Base-by-base conservation (phyloP, 2,113 vertebrate genomes). In the Ochotona princeps region DNA sequence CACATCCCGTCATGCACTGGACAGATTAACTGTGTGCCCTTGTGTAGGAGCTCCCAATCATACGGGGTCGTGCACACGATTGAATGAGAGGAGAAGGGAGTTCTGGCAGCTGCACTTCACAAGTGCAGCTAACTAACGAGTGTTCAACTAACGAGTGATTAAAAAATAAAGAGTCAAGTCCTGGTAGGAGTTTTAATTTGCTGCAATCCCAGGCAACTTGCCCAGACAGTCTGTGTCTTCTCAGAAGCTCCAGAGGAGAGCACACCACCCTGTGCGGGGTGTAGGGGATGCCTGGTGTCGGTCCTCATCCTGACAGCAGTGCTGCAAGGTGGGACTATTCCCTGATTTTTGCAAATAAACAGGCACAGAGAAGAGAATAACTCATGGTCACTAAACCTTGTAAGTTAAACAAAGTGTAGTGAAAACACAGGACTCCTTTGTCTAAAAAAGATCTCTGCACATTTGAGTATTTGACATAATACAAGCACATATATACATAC, bases 41-140 rank as follows among this genome's bases (percentile, higher is more conserved):
- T 6, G 11, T 44, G 25, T n/a, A 57, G 44, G 0, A 25, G 54
- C 12, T 73, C 5, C 65, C 0, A 3, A 12, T 28, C 1, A 2
- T 4, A 2, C 10, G 5, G 15, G 14, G 2, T 74, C 4, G 5
- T 0, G 1, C 1, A 0, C 5, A 1, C 2, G 8, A 13, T 54
- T 54, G 63, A 7, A 4, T 17, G 69, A 30, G 20, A 51, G 13
- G 47, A 83, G 47, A 6, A n/a, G 20, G 8, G 28, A 4, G 49
- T 2, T 18, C 44, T 3, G 2, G 49, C 17, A 47, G 28, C 10
- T 8, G 54, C 14, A 0, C 28, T 65, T 49, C 35, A 54, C n/a
- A n/a, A n/a, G n/a, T n/a, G n/a, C n/a, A n/a, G n/a, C n/a, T n/a
- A n/a, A n/a, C n/a, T n/a, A n/a, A n/a, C n/a, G n/a, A n/a, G n/a